Evolutionary conservation across 2,797 vertebrate genomes (phyloP).

Genomic region (Octomys mimax): DNA sequence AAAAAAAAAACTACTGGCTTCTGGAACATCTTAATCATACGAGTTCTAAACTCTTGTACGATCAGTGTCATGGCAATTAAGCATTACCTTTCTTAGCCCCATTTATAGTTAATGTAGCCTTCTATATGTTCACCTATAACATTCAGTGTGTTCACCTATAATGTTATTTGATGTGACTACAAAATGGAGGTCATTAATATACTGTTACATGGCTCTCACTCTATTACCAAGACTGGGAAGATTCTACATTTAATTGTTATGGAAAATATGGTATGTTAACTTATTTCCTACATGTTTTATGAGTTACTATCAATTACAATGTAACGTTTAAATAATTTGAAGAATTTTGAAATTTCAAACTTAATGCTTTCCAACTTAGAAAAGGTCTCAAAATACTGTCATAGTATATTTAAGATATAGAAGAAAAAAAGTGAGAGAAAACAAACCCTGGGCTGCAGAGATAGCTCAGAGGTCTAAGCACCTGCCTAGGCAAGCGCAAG

Average conservation of each 20-base stretch:
- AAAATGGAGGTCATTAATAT: not conserved
- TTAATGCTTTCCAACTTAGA: not conserved
- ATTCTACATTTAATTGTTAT: not conserved
- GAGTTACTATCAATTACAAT: not conserved
- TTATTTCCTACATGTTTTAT: not conserved
- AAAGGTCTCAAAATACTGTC: constrained; percentile 20
- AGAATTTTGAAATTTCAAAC: not conserved
- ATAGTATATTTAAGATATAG: not conserved
- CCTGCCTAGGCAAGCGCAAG: too few species aligned
- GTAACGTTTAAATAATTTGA: constrained; percentile 21
- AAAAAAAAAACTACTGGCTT: not conserved
- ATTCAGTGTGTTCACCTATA: not conserved
- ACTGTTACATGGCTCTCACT: not conserved
- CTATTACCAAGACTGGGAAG: not conserved
- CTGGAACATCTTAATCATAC: not conserved
- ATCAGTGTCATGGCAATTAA: not conserved
- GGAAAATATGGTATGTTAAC: not conserved
- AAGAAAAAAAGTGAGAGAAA: not conserved
- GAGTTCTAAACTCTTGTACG: not conserved
- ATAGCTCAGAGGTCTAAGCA: too few species aligned
- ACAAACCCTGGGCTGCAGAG: too few species aligned
- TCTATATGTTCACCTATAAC: not conserved
- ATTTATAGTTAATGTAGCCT: not conserved
- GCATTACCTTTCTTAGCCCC: not conserved
- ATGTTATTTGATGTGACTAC: not conserved